phyloP scores from a whole-genome alignment of 2,888 invertebrate genomes.

The Pseudococcus jackbeardsleyi region DNA sequence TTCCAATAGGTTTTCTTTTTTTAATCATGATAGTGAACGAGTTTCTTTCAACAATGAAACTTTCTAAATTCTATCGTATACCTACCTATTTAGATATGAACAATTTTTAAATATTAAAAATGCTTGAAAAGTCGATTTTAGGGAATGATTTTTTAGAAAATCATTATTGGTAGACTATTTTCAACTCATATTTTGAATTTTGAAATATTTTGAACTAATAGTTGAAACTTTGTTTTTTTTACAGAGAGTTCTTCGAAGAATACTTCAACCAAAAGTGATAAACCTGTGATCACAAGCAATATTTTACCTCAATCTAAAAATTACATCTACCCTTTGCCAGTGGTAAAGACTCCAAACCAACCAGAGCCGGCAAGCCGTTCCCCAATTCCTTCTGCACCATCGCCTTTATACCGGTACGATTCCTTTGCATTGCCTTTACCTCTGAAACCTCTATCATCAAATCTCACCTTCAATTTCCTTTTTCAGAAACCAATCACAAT shows the following conservation, averaged over 20 bases:
- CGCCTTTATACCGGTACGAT: constrained; percentile 1
- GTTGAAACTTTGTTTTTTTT: background rate
- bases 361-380: constrained; percentile 16
- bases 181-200: too few species aligned
- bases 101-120: too few species aligned
- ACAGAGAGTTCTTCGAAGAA: constrained; percentile 36
- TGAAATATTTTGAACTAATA: background rate
- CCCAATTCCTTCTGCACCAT: background rate
- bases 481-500: constrained; percentile 36
- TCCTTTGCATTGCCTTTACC: background rate
- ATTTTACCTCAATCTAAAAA: constrained; percentile 54
- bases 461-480: background rate
- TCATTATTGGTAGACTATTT: too few species aligned
- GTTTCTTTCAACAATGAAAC: too few species aligned
- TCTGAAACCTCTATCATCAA: background rate
- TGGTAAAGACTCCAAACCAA: constrained; percentile 4
- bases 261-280: constrained; percentile 49
- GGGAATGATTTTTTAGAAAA: too few species aligned
- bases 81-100: too few species aligned
- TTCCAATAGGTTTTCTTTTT: too few species aligned
- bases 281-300: constrained; percentile 57
- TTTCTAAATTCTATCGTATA: too few species aligned
- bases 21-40: too few species aligned
- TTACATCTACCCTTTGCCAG: constrained; percentile 32
- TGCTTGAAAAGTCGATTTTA: too few species aligned